Conservation (phyloP, 2,113 vertebrate species). For the Drymodes brunneopygia region DNA sequence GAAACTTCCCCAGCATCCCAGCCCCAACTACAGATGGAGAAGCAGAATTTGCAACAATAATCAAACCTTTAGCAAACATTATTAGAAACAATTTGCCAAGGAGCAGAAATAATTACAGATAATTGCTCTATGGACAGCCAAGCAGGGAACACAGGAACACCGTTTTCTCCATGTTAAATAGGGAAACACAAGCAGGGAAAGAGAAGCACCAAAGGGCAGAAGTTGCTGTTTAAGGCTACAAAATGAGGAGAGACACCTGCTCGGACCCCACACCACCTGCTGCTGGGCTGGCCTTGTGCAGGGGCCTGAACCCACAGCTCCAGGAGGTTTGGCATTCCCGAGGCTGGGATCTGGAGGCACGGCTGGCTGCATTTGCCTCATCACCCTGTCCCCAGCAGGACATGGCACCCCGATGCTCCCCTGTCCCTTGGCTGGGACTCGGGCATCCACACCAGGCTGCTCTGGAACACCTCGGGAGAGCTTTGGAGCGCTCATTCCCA, state of each 20-base stretch:
- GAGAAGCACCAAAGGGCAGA: neutral
- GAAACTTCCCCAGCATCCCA: neutral
- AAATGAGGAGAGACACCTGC: fast-evolving
- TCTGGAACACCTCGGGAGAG: neutral
- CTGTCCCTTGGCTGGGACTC: fast-evolving
- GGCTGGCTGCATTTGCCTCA: neutral
- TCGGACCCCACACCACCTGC: neutral
- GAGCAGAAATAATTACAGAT: neutral
- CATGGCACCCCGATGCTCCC: fast-evolving
- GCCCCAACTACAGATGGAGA: neutral
- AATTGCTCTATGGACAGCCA: neutral
- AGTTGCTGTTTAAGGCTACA: neutral
- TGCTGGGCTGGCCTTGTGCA: neutral
- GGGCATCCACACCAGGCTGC: neutral
- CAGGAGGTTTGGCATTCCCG: fast-evolving
- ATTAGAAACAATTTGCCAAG: neutral
- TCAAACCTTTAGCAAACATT: constrained; percentile 14
- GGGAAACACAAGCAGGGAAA: neutral
- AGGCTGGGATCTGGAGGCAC: neutral
- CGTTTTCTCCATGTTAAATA: neutral
- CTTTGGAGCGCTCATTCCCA: neutral
- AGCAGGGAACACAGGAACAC: neutral
- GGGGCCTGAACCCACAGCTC: neutral
- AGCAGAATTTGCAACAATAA: neutral
- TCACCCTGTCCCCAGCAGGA: neutral